Evolutionary conservation across 2,888 invertebrate genomes (phyloP).

Genomic region (Seira musarum): DNA sequence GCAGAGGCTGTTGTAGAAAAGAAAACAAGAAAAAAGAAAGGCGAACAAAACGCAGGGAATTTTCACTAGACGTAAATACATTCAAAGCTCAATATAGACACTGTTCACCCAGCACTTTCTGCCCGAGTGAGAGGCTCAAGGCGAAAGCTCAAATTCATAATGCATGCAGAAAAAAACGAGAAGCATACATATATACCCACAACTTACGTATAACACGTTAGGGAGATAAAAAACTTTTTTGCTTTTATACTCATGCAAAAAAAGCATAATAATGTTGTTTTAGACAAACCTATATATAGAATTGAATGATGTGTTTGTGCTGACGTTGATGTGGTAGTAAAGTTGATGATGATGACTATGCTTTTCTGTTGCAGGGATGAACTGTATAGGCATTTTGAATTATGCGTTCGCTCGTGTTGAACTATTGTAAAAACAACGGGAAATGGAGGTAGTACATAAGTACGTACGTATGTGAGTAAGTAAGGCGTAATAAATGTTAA

Average conservation of each 20-base stretch:
- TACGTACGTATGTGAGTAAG: too few relatives aligned
- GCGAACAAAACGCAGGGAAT: neutral
- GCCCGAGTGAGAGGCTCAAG: slow-evolving; percentile 6
- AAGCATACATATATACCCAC: too few relatives aligned
- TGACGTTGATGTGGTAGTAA: too few relatives aligned
- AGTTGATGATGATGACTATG: neutral
- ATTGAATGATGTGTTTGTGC: neutral
- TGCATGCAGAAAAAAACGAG: slow-evolving; percentile 9
- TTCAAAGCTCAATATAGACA: neutral
- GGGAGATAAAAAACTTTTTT: neutral
- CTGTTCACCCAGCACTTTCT: neutral
- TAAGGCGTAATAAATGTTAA: neutral
- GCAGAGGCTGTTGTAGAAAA: too few relatives aligned
- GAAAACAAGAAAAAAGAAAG: neutral
- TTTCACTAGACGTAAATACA: neutral
- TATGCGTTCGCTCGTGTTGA: neutral
- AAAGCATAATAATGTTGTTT: neutral
- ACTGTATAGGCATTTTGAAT: slow-evolving; percentile 12
- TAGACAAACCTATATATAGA: neutral
- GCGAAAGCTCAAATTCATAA: slow-evolving; percentile 11
- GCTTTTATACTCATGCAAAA: neutral
- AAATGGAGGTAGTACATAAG: too few relatives aligned
- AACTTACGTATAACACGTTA: neutral
- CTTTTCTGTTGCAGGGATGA: slow-evolving; percentile 24
- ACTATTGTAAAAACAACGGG: too few relatives aligned